Conservation (phyloP, 2,797 vertebrate genomes). For the Naso thynnoides region DNA sequence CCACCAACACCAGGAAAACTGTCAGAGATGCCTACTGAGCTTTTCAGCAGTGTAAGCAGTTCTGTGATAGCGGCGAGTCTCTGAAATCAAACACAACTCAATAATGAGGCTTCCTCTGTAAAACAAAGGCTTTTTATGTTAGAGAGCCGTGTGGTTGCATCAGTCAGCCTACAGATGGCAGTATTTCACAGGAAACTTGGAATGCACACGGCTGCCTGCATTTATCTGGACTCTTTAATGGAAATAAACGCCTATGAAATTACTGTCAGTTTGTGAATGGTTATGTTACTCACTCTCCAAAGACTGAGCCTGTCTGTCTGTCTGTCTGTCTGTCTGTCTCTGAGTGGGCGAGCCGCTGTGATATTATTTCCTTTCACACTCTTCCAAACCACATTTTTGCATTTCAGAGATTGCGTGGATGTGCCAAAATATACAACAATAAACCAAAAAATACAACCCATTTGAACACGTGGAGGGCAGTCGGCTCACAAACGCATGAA, state of each 20-base stretch:
- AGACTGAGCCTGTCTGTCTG: background rate
- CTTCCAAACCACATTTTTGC: background rate
- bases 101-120: slow-evolving; percentile 2
- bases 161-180: slow-evolving; percentile 69
- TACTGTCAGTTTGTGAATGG: slow-evolving; percentile 17
- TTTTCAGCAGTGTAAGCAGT: slow-evolving; percentile 60
- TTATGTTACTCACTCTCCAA: background rate
- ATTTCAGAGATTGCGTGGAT: slow-evolving; percentile 5
- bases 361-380: background rate
- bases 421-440: background rate
- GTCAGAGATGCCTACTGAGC: slow-evolving; percentile 42
- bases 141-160: slow-evolving; percentile 8
- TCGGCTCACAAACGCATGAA: slow-evolving; percentile 14
- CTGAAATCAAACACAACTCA: background rate
- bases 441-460: background rate
- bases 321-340: background rate
- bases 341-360: background rate
- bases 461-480: slow-evolving; percentile 10
- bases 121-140: background rate
- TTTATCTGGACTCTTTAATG: slow-evolving; percentile 27
- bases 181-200: slow-evolving; percentile 67
- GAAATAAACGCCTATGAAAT: slow-evolving; percentile 26
- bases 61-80: slow-evolving; percentile 23
- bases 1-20: slow-evolving; percentile 30
- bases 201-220: background rate